These are phyloP conservation scores for Fulica atra DNA, from an alignment of 2,113 vertebrate species.

Conservation along the genomic window DNA sequence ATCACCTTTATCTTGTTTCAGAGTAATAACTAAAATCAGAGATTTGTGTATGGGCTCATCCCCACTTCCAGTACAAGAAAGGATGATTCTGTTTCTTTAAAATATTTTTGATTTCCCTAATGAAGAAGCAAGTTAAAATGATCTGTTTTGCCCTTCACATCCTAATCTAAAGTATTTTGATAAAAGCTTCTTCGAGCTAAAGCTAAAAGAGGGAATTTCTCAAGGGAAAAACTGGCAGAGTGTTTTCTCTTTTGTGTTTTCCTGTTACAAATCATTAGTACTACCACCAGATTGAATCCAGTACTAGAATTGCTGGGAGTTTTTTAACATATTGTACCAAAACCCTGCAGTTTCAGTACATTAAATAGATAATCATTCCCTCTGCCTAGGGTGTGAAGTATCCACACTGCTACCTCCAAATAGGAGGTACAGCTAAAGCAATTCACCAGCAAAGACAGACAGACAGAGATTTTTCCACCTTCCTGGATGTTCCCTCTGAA, in stretches of 20 bases:
- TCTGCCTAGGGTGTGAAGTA: neutral
- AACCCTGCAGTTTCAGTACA: neutral
- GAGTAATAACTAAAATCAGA: neutral
- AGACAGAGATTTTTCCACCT: neutral
- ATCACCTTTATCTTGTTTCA: neutral
- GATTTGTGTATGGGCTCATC: neutral
- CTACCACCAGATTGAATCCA: neutral
- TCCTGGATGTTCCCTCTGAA: neutral
- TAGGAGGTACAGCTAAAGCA: neutral
- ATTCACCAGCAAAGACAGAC: neutral
- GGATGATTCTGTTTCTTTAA: neutral
- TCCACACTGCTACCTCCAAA: neutral
- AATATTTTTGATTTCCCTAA: neutral
- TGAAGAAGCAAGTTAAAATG: neutral
- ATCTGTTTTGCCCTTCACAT: neutral
- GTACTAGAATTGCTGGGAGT: neutral
- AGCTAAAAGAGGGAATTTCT: neutral
- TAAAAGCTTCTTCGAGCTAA: neutral
- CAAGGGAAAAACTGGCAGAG: neutral
- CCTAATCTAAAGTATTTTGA: neutral
- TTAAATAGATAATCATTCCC: neutral
- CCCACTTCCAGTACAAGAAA: neutral
- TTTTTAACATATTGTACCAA: neutral
- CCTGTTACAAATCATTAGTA: neutral
- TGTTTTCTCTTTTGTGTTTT: neutral